phyloP scores from a whole-genome alignment of 2,888 invertebrate species.

The Biston stratarius region DNA sequence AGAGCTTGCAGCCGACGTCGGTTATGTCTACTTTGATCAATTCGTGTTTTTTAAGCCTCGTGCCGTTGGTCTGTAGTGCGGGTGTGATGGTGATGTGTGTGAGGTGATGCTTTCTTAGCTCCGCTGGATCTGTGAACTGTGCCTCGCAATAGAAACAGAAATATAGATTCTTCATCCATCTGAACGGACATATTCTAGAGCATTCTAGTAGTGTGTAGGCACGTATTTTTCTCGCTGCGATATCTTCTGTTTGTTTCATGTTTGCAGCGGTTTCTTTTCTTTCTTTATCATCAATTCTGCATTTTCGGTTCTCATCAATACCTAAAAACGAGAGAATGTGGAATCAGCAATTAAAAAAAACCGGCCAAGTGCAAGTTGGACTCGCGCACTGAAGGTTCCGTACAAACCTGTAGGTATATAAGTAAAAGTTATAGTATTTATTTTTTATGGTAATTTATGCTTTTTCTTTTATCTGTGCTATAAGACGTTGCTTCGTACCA shows the following conservation, averaged over 20 bases:
- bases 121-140: slow-evolving; percentile 64
- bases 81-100: slow-evolving; percentile 55
- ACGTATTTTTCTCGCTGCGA: slow-evolving; percentile 64
- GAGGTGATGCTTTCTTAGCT: slow-evolving; percentile 61
- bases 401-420: too few relatives aligned
- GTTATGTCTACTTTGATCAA: slow-evolving; percentile 75
- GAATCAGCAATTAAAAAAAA: slow-evolving; percentile 22
- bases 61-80: slow-evolving; percentile 58
- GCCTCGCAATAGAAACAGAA: slow-evolving; percentile 74
- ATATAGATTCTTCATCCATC: slow-evolving; percentile 75
- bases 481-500: too few relatives aligned
- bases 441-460: too few relatives aligned
- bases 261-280: slow-evolving; percentile 22
- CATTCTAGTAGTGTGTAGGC: slow-evolving; percentile 65
- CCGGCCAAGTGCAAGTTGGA: not conserved
- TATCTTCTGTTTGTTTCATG: slow-evolving; percentile 51
- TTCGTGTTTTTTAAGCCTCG: slow-evolving; percentile 69
- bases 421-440: too few relatives aligned
- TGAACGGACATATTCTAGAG: slow-evolving; percentile 74
- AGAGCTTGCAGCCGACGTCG: slow-evolving; percentile 67
- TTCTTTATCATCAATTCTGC: slow-evolving; percentile 7
- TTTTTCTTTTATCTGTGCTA: too few relatives aligned
- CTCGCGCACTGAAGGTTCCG: too few relatives aligned
- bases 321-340: slow-evolving; percentile 78
- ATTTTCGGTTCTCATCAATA: slow-evolving; percentile 55